Conservation (phyloP, 2,797 vertebrate genomes). For the Hydrolagus colliei region DNA sequence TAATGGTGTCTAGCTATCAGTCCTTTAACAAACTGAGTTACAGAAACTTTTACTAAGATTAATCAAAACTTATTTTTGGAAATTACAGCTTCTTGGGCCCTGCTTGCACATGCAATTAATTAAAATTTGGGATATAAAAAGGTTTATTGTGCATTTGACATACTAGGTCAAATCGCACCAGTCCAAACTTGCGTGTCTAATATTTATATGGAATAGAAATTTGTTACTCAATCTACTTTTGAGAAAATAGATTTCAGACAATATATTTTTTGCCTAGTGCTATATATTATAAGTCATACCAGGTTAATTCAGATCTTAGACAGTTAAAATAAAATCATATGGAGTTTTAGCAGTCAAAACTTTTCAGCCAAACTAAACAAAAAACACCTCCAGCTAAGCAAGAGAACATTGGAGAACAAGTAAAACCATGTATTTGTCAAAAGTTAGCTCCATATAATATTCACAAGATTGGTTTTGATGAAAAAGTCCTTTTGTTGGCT, state of each 20-base stretch:
- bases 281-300: not conserved
- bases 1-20: too few species aligned
- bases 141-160: too few species aligned
- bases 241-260: not conserved
- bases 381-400: too few species aligned
- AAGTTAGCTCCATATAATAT: too few species aligned
- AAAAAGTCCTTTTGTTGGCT: too few species aligned
- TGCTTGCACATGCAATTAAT: not conserved
- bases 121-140: not conserved
- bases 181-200: not conserved
- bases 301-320: not conserved
- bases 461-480: too few species aligned
- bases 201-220: not conserved
- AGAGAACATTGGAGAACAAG: too few species aligned
- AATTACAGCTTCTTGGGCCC: too few species aligned
- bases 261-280: not conserved
- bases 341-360: not conserved
- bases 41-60: too few species aligned
- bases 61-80: too few species aligned
- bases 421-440: too few species aligned
- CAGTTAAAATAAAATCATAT: not conserved
- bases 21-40: not conserved
- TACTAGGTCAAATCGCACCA: not conserved
- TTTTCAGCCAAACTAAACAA: too few species aligned
- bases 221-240: not conserved